Percentiles rank a stretch among this genome's conserved stretches.
phyloP scores from a whole-genome alignment of 2,888 invertebrate species.

The Drosophila suboccidentalis region DNA sequence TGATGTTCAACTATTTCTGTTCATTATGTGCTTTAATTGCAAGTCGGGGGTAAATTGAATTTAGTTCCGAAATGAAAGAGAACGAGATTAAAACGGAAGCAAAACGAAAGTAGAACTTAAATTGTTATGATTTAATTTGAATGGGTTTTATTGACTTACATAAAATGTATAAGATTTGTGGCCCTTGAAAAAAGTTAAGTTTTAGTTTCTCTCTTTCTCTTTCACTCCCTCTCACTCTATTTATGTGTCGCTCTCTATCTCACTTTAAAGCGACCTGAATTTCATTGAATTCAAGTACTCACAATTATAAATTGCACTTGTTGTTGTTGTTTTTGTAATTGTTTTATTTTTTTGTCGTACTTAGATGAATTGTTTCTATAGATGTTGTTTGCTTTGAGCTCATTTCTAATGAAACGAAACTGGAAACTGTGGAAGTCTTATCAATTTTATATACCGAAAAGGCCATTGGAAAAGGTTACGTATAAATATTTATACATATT shows the following conservation, averaged over 20 bases:
- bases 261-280: constrained; percentile 55
- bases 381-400: constrained; percentile 60
- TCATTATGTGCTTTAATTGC: constrained; percentile 56
- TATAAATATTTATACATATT: constrained; percentile 14
- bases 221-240: background rate
- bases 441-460: constrained; percentile 62
- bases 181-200: constrained; percentile 17
- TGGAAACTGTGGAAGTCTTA: constrained; percentile 55
- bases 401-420: constrained; percentile 46
- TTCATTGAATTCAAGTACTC: constrained; percentile 28
- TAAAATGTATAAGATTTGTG: constrained; percentile 39
- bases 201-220: background rate
- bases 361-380: constrained; percentile 22
- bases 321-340: constrained; percentile 9
- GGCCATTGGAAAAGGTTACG: constrained; percentile 71
- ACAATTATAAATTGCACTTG: constrained; percentile 70
- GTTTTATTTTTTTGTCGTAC: constrained; percentile 12
- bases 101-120: constrained; percentile 21
- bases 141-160: constrained; percentile 51
- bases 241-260: constrained; percentile 1
- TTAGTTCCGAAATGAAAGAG: background rate
- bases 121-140: constrained; percentile 41
- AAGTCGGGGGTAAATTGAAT: constrained; percentile 11
- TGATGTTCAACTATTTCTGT: constrained; percentile 33
- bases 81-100: constrained; percentile 10